Conservation (phyloP, 1,140 invertebrate genomes). For the Neodiprion fabricii region DNA sequence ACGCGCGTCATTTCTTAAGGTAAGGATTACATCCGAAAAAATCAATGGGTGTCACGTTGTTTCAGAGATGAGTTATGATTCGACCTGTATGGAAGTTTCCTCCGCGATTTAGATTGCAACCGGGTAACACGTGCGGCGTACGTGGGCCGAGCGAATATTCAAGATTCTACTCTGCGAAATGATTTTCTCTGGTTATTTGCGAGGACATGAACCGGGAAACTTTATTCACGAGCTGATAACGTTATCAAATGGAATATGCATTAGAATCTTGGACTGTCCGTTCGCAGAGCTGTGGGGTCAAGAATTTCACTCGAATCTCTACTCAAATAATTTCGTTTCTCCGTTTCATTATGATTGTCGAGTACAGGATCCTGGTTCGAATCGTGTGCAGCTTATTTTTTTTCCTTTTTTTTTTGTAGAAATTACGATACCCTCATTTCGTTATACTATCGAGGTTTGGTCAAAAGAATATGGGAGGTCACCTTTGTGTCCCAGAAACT, state of each 20-base stretch:
- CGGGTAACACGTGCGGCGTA: not conserved
- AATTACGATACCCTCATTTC: too few species aligned
- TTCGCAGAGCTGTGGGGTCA: too few species aligned
- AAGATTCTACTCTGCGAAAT: constrained; percentile 7
- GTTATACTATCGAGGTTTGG: too few species aligned
- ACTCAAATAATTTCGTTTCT: too few species aligned
- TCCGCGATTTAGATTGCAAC: not conserved
- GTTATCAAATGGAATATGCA: not conserved
- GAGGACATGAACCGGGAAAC: not conserved
- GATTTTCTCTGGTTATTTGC: not conserved
- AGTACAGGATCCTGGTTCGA: not conserved
- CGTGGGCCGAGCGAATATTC: constrained; percentile 4
- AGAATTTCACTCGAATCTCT: too few species aligned
- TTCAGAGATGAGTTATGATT: not conserved
- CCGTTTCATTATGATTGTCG: too few species aligned
- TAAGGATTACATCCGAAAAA: not conserved
- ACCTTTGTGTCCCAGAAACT: too few species aligned
- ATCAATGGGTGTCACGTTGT: not conserved
- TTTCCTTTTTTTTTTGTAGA: too few species aligned
- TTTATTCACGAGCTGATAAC: not conserved
- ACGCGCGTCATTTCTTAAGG: not conserved
- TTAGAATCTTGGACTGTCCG: too few species aligned
- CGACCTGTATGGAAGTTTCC: too few species aligned
- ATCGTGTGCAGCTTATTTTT: too few species aligned
- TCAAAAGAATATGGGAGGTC: too few species aligned